Evolutionary conservation across 2,888 invertebrate genomes (phyloP), one percentile per base, ranked within the genome.

Genomic region (Drosophila pseudotalamancana): DNA sequence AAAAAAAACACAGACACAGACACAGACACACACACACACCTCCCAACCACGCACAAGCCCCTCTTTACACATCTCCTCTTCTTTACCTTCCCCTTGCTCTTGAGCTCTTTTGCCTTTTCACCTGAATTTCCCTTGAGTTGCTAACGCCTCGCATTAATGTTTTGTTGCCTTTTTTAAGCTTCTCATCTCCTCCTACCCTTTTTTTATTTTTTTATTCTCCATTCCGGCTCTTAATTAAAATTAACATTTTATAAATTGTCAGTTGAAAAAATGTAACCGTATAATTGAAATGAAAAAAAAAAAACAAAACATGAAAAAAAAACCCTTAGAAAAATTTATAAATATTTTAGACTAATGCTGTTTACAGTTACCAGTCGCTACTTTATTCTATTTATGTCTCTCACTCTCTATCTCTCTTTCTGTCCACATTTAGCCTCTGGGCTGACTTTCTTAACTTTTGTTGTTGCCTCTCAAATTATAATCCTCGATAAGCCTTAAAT

Each of bases 211-310:
- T 57, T 48, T 43, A 18, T 27, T 9, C 21, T 37, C 31, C 29
- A 27, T 67, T 60, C 40, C 48, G 25, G 56, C 61, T 62, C 72
- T 84, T 84, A 88, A 86, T 88, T 88, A 86, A 88, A 77, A 84
- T 84, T 86, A 84, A 83, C 77, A 77, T 88, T 84, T 86, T 67
- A 83, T 83, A 65, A 77, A 72, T 61, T 54, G 57, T 40, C 46
- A 40, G 55, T 32, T 29, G 43, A 8, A 9, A 49, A 59, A 49
- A 11, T 19, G 12, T n/a, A 45, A 29, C 55, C 31, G 6, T 48
- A 35, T 35, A 57, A 50, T 42, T 27, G 11, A 6, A 19, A 27
- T 16, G n/a, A 27, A 5, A 40, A 55, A 53, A 50, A 45, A 65
- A 42, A 45, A 29, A 6, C 14, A 27, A 35, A 27, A 18, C 11